A percentile compares a stretch with the other conserved stretches of the same genome.
phyloP scores from a whole-genome alignment of 2,113 vertebrate genomes.

The Micronycteris hirsuta region DNA sequence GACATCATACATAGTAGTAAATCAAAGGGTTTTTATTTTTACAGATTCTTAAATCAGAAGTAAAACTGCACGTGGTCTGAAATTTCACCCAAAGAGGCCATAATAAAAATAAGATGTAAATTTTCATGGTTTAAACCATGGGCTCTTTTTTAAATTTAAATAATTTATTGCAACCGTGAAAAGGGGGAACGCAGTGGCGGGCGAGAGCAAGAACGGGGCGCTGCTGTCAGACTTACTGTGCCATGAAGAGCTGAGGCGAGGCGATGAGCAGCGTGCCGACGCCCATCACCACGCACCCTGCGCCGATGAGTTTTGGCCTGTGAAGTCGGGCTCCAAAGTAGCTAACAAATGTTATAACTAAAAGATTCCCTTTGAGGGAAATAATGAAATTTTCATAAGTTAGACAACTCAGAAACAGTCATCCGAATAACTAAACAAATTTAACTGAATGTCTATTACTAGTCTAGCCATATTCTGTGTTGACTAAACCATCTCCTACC shows the following conservation, averaged over 20 bases:
- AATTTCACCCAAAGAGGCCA: not conserved
- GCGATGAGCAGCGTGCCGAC: conserved; percentile 92
- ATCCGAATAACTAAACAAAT: not conserved
- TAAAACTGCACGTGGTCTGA: not conserved
- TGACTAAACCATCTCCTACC: not conserved
- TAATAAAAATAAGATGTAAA: not conserved
- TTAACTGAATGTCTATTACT: not conserved
- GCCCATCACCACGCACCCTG: conserved; percentile 92
- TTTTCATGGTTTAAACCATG: not conserved
- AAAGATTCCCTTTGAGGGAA: conserved; percentile 87
- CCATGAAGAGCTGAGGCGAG: conserved; percentile 94
- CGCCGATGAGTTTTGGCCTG: conserved; percentile 92
- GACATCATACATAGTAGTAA: not conserved
- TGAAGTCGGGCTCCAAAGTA: conserved; percentile 96
- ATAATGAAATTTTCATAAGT: conserved; percentile 55
- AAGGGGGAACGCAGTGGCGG: not conserved
- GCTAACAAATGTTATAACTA: conserved; percentile 93
- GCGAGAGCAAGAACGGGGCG: not conserved
- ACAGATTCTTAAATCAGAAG: not conserved
- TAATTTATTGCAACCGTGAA: not conserved
- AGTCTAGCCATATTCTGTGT: not conserved
- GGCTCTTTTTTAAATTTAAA: not conserved
- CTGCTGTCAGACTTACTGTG: conserved; percentile 83
- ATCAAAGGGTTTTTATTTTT: not conserved
- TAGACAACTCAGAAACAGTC: not conserved